Base-by-base conservation (phyloP, 2,888 invertebrate genomes). In the Lithophane semibrunnea region DNA sequence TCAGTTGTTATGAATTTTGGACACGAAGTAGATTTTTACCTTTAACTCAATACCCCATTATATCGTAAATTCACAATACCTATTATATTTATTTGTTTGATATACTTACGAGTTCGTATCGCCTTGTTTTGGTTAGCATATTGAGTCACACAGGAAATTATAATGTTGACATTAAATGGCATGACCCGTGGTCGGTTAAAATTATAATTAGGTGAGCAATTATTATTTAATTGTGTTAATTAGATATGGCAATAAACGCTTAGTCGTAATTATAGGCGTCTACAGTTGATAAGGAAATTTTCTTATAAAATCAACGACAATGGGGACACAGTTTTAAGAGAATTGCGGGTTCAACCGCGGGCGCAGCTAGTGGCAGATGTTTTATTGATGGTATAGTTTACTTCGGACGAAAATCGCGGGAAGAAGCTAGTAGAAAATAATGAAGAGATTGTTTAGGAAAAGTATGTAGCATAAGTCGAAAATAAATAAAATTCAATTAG, bases 91-190 rank as follows among this genome's bases (percentile, higher is more conserved):
- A 29, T 73, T 52, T 52, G n/a, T 63, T 66, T 60, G 0, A 54
- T 56, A 56, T 58, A 18, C 79, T 56, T 54, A 54, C 42, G 12
- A 58, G 52, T 66, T 54, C 37, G 1, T 85, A 82, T 73, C 69
- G 66, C 49, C 44, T 18, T 81, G 69, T 75, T 83, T 66, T 65
- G 47, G 16, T 13, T 67, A 60, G 16, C 24, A 9, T 7, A 44
- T 10, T 82, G 86, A 83, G n/a, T 86, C 86, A 83, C 42, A 54
- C 66, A 86, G 83, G 86, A 86, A 83, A 86, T 65, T 68, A 69
- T 71, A 66, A 58, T 64, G 82, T 85, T 85, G 56, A 75, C 24
- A 72, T 58, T 69, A 69, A 61, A 61, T 67, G 13, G 2, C 54
- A 44, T 73, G 77, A 77, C 73, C 60, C 44, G 10, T n/a, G 21